phyloP scores from a whole-genome alignment of 2,113 vertebrate genomes.

The Tragulus kanchil region DNA sequence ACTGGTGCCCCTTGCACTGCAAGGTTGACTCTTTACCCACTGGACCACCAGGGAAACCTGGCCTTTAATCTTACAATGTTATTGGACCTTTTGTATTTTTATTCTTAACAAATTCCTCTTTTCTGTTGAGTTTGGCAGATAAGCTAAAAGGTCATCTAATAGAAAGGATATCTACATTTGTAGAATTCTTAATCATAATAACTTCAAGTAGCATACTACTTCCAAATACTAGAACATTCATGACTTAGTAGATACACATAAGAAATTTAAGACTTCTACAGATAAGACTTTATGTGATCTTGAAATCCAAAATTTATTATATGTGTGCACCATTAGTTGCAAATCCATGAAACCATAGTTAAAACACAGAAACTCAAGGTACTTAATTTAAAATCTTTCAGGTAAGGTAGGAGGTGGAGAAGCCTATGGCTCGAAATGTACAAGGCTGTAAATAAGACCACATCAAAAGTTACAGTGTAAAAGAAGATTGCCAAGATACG shows the following conservation, averaged over 20 bases:
- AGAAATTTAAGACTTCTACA: not conserved
- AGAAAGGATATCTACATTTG: not conserved
- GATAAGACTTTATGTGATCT: not conserved
- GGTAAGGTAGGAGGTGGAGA: not conserved
- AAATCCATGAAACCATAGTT: not conserved
- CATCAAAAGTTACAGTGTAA: conserved; percentile 11
- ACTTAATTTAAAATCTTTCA: not conserved
- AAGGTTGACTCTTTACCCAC: no score
- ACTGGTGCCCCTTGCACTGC: no score
- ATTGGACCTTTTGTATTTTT: conserved; percentile 1
- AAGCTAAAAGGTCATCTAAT: not conserved
- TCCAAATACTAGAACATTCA: not conserved
- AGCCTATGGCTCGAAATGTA: not conserved
- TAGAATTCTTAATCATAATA: not conserved
- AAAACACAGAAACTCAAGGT: not conserved
- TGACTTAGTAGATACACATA: not conserved
- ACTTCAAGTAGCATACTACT: not conserved
- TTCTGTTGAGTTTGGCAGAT: conserved; percentile 21
- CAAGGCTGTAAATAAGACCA: not conserved
- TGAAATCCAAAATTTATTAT: not conserved
- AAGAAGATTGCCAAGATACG: not conserved
- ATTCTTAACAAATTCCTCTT: not conserved
- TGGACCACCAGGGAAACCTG: no score
- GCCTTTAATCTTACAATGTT: not conserved
- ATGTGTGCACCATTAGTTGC: not conserved